Base-by-base conservation (phyloP, 2,113 vertebrate genomes). In the Amphiprion percula region DNA sequence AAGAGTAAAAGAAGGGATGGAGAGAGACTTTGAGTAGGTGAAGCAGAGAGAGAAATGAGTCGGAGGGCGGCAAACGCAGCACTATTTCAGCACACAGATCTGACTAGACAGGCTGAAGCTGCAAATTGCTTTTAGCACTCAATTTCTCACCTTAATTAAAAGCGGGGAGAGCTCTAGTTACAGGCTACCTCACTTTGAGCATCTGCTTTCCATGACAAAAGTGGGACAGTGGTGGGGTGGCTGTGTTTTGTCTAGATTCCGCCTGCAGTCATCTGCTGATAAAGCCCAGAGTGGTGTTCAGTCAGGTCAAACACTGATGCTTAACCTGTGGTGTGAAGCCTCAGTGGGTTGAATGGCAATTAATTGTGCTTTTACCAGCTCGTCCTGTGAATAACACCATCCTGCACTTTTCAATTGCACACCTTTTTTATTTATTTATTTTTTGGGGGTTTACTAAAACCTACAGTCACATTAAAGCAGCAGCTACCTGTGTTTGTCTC, bases 51-150 rank as follows among this genome's bases (percentile, higher is more conserved):
- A 79, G 50, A 64, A 86, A 77, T 58, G 77, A 87, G 78, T 67
- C 47, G 69, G 71, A 58, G 84, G 71, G 67, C 10, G 62, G 66
- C 61, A 66, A 61, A 81, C 59, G 60, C 82, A 63, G 80, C 85
- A 71, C 37, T 84, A 85, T 88, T 90, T 84, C 77, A 65, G 78
- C 61, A 68, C 8, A 49, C 67, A 58, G 79, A 80, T 85, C 72
- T 59, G 84, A 85, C 85, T 63, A 75, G 81, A 83, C 86, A 74
- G 77, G 78, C 77, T 68, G 69, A 78, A 90, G 90, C 90, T 93
- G 93, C 86, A 93, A 93, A 95, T 94, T 94, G 93, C 90, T 92
- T 94, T 93, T 91, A 93, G 90, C 93, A 92, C 93, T 93, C 88
- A 85, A 92, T 90, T 90, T 93, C 92, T 90, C 92, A 91, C 89